Conservation (phyloP, 2,113 vertebrate genomes). For the Murina feae region DNA sequence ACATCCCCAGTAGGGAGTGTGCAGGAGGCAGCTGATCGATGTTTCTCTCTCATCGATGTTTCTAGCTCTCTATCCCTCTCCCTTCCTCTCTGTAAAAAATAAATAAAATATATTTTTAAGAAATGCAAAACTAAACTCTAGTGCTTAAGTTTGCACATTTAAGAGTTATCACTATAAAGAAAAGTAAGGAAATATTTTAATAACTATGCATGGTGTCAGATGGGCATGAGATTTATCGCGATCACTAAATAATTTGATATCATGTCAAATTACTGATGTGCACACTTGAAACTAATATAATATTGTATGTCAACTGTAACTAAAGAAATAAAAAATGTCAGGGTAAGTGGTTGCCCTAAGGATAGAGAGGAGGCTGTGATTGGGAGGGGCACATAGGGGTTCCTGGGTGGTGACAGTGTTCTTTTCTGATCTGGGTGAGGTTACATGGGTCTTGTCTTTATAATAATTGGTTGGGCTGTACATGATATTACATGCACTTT, state of each 20-base stretch:
- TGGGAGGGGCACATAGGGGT: neutral
- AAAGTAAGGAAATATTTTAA: neutral
- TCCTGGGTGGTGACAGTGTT: neutral
- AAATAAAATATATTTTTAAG: neutral
- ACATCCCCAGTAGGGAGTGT: too few species aligned
- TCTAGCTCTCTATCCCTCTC: too few species aligned
- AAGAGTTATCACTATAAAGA: neutral
- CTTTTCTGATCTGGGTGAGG: neutral
- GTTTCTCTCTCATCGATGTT: too few species aligned
- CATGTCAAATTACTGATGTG: too few species aligned
- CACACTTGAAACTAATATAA: too few species aligned
- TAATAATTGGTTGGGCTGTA: neutral
- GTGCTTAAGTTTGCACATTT: neutral
- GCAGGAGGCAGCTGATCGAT: too few species aligned
- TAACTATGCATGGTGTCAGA: too few species aligned
- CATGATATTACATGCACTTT: neutral
- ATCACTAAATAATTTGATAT: too few species aligned
- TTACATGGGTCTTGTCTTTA: neutral
- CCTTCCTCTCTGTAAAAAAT: too few species aligned
- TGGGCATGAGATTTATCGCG: too few species aligned
- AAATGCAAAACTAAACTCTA: conserved; percentile 12
- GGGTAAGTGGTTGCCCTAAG: neutral
- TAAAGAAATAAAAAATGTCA: neutral
- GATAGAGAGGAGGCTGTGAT: neutral
- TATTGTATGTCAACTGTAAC: too few species aligned